Percentiles rank a stretch among this genome's conserved stretches.
phyloP scores from a whole-genome alignment of 2,797 vertebrate species.

The Thripadectes ignobilis region DNA sequence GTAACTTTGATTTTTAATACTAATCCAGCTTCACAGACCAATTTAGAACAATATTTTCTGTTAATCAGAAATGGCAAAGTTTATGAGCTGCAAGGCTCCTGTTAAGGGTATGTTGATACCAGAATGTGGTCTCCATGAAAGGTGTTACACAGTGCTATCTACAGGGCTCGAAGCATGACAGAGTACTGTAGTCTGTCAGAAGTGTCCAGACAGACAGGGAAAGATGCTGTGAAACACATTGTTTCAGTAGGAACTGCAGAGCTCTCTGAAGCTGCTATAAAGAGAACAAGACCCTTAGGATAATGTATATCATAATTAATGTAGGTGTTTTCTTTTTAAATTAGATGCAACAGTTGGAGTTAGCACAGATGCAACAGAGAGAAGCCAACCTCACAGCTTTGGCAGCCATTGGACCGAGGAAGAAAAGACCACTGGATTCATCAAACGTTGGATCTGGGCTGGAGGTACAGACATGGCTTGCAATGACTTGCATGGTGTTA shows the following conservation, averaged over 20 bases:
- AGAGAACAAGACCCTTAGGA: neutral
- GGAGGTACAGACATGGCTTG: slow-evolving; percentile 76
- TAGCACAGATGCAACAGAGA: slow-evolving; percentile 87
- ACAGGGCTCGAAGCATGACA: neutral
- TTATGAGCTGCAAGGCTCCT: neutral
- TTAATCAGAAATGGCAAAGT: neutral
- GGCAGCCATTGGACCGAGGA: slow-evolving; percentile 93
- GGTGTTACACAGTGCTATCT: neutral
- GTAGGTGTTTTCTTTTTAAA: neutral
- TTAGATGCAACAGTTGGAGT: slow-evolving; percentile 90
- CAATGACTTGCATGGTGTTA: neutral
- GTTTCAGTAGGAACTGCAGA: neutral
- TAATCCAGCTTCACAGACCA: neutral
- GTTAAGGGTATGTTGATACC: neutral
- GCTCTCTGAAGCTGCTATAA: neutral
- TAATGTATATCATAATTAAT: neutral
- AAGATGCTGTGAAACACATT: neutral
- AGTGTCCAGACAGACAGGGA: neutral
- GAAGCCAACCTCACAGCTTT: slow-evolving; percentile 93
- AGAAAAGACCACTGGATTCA: slow-evolving; percentile 84
- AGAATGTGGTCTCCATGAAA: neutral
- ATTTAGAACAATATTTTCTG: neutral
- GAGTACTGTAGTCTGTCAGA: neutral
- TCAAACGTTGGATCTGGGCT: slow-evolving; percentile 60
- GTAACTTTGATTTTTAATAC: neutral